Conservation (phyloP, 2,113 vertebrate genomes). For the Calyptomena viridis region DNA sequence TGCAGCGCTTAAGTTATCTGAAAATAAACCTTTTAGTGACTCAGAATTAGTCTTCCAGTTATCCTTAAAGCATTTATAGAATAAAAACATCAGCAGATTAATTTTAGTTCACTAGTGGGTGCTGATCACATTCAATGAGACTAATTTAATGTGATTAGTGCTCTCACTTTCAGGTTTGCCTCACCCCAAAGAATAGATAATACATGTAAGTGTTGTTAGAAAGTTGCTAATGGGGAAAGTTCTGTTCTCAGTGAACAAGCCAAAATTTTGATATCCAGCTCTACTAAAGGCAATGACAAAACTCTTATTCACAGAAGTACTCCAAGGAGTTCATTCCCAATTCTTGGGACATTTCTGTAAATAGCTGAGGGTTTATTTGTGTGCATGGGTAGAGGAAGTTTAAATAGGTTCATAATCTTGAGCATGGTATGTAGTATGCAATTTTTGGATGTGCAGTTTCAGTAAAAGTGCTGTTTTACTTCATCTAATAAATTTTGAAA, state of each 20-base stretch:
- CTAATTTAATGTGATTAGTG: not conserved
- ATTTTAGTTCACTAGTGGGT: not conserved
- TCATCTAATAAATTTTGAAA: not conserved
- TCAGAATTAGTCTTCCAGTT: not conserved
- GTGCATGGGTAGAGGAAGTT: not conserved
- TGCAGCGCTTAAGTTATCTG: not conserved
- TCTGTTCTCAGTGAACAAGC: not conserved
- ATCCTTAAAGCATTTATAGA: not conserved
- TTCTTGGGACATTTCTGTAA: not conserved
- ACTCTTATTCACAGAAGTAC: not conserved
- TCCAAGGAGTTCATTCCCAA: not conserved
- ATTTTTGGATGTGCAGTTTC: not conserved
- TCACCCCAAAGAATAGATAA: not conserved
- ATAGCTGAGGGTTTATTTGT: not conserved
- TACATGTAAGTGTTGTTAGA: not conserved
- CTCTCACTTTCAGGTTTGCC: not conserved
- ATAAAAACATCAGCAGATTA: not conserved
- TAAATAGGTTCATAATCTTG: not conserved
- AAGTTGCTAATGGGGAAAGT: not conserved
- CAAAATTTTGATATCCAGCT: not conserved
- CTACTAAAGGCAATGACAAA: not conserved
- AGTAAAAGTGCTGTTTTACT: not conserved
- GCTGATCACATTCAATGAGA: not conserved
- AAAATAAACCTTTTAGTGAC: not conserved
- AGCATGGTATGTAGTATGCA: not conserved